phyloP scores from a whole-genome alignment of 2,113 vertebrate species.

The Mus spicilegus region DNA sequence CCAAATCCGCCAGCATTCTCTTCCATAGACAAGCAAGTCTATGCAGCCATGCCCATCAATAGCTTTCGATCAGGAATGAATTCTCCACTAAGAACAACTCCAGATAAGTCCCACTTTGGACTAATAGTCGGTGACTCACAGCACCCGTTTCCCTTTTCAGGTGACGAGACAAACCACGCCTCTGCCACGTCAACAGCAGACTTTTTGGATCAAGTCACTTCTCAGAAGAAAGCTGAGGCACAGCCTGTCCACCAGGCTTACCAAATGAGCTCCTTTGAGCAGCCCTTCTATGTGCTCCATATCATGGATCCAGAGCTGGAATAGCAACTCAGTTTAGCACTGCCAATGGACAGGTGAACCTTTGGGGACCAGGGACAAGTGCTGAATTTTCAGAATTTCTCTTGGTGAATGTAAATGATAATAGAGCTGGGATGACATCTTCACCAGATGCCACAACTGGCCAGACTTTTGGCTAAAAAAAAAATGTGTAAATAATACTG shows the following conservation, averaged over 20 bases:
- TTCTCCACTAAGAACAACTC: conserved; percentile 95
- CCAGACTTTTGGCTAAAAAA: conserved; percentile 96
- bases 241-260: conserved; percentile 96
- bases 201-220: conserved; percentile 97
- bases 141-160: conserved; percentile 98
- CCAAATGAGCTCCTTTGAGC: conserved; percentile 97
- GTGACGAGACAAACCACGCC: conserved; percentile 95
- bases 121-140: conserved; percentile 97
- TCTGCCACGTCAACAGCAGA: conserved; percentile 96
- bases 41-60: conserved; percentile 93
- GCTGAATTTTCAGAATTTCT: conserved; percentile 98
- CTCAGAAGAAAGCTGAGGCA: conserved; percentile 97
- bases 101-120: conserved; percentile 98
- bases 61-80: conserved; percentile 96
- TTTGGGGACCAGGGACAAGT: conserved; percentile 93
- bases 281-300: conserved; percentile 97
- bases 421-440: conserved; percentile 96
- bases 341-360: conserved; percentile 97
- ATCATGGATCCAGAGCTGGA: conserved; percentile 93
- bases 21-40: conserved; percentile 95
- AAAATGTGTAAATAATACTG: conserved; percentile 88
- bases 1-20: conserved; percentile 95
- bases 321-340: conserved; percentile 95
- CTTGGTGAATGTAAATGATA: conserved; percentile 96
- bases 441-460: conserved; percentile 96